A percentile compares a stretch with the other conserved stretches of the same genome.
Conservation (phyloP, 2,888 invertebrate species). For the Erannis defoliaria region DNA sequence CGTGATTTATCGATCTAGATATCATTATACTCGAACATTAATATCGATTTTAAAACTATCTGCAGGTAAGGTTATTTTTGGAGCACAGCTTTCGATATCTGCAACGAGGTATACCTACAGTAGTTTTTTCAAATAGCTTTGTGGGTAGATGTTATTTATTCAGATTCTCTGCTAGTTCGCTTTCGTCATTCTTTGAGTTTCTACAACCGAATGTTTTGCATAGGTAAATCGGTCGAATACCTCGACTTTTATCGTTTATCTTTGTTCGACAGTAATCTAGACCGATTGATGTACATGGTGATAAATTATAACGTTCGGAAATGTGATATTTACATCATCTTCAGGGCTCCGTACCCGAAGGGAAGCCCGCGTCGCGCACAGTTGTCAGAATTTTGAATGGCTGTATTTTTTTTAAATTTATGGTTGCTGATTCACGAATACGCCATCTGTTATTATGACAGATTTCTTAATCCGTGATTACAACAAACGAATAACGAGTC, state of each 20-base stretch:
- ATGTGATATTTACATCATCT: constrained; percentile 8
- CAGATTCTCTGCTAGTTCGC: constrained; percentile 19
- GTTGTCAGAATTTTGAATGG: no score
- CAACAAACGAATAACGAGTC: no score
- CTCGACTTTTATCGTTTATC: constrained; percentile 20
- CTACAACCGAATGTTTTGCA: constrained; percentile 22
- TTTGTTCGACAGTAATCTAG: constrained; percentile 11
- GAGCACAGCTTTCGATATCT: constrained; percentile 19
- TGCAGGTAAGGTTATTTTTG: constrained; percentile 23
- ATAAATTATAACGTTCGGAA: constrained; percentile 6
- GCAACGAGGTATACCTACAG: constrained; percentile 9
- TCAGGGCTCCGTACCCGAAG: neutral
- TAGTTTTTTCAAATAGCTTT: constrained; percentile 21
- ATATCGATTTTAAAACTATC: constrained; percentile 26
- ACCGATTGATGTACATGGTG: constrained; percentile 2
- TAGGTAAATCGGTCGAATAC: constrained; percentile 22
- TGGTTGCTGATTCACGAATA: no score
- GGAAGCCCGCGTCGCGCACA: no score
- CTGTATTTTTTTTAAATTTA: no score
- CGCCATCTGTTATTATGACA: no score
- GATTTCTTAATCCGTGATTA: no score
- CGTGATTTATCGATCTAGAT: constrained; percentile 30
- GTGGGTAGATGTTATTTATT: constrained; percentile 28
- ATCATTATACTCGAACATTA: constrained; percentile 13
- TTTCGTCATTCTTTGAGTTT: constrained; percentile 19